Base-by-base conservation (phyloP, 2,797 vertebrate genomes). In the Yasuhikotakia modesta region DNA sequence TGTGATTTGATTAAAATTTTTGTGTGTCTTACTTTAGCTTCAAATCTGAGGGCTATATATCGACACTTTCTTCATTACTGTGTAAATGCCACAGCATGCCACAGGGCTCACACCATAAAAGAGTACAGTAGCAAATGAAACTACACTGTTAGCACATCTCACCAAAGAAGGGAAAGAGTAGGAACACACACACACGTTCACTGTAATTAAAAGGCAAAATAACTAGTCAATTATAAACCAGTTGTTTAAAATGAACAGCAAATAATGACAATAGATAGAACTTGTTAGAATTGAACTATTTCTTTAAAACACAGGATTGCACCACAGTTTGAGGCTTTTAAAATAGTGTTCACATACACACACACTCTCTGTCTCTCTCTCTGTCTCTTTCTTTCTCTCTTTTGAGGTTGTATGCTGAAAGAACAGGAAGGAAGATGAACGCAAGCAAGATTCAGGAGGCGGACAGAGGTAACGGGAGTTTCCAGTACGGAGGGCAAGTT, bases 51-150 rank as follows among this genome's bases (percentile, higher is more conserved):
- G 0, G 50, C 21, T 24, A 24, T 5, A 57, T 57, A 22, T 22
- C 4, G 21, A 2, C 3, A 55, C 3, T 57, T 57, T 30, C 8
- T 8, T 58, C 5, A 7, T 30, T 16, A 13, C 16, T 30, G 22
- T 43, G 39, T 43, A 3, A 12, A 19, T n/a, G 21, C 11, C 19
- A 32, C 16, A 0, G 14, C 21, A 43, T 22, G 17, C 22, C 12
- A 14, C 7, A 35, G 30, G 60, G 60, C 60, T 63, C 16, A n/a
- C 60, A 63, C 19, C 17, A 45, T 45, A 2, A 57, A 39, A 55
- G 22, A 57, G 39, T 76, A 76, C 64, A 76, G 64, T 76, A 76
- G 21, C 17, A 30, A 30, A 46, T 76, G 73, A 76, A 76, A 76
- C 73, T 32, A 55, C 52, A 67, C n/a, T 76, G 73, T 67, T 32